phyloP scores from a whole-genome alignment of 2,113 vertebrate genomes.

The Albula goreensis region DNA sequence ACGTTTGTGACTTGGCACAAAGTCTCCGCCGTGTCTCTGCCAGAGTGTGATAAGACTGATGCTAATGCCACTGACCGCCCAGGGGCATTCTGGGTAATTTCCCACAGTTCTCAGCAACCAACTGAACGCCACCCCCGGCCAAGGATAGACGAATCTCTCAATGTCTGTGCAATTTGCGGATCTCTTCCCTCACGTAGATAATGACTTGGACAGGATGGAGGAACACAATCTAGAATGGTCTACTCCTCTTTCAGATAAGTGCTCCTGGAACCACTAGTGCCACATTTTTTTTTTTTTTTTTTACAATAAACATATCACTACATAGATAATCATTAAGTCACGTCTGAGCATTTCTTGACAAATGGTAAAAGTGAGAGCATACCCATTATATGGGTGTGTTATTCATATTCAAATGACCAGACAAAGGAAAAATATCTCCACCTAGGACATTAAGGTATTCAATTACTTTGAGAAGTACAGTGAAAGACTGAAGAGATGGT shows the following conservation, averaged over 20 bases:
- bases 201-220: background rate
- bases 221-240: background rate
- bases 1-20: background rate
- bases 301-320: background rate
- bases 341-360: background rate
- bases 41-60: constrained; percentile 23
- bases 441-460: background rate
- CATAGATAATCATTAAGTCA: background rate
- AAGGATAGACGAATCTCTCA: background rate
- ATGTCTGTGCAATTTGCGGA: background rate
- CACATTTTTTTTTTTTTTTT: background rate
- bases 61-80: background rate
- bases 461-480: background rate
- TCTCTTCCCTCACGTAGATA: constrained; percentile 1
- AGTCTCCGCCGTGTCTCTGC: background rate
- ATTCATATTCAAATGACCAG: background rate
- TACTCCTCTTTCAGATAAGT: background rate
- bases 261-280: background rate
- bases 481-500: background rate
- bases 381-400: background rate
- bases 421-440: background rate
- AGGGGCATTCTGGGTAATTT: constrained; percentile 2
- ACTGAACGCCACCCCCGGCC: background rate
- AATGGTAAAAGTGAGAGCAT: background rate
- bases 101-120: constrained; percentile 3